Evolutionary conservation across 2,113 vertebrate species (phyloP).

Genomic region (Micromys minutus): DNA sequence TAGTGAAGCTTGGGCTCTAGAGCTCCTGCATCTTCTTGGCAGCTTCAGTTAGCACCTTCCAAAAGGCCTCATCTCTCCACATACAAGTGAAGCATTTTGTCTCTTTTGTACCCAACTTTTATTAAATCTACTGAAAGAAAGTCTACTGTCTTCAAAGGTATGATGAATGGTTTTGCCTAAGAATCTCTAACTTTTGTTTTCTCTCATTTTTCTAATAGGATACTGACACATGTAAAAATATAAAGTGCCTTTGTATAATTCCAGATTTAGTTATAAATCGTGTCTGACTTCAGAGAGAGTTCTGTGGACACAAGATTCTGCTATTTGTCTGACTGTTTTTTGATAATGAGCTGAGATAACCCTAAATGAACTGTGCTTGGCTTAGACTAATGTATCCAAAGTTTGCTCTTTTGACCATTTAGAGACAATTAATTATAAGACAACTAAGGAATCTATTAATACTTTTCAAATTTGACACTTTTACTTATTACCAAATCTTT

Average conservation of each 20-base stretch:
- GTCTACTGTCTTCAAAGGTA: background rate
- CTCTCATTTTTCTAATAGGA: background rate
- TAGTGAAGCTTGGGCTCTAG: background rate
- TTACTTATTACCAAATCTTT: background rate
- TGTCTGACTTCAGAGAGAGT: background rate
- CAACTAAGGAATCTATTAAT: background rate
- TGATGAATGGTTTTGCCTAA: background rate
- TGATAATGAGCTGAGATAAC: background rate
- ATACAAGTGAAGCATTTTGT: background rate
- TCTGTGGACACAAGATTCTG: background rate
- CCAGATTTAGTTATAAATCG: background rate
- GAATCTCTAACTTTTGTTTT: background rate
- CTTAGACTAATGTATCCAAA: background rate
- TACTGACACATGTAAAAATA: background rate
- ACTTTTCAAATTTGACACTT: background rate
- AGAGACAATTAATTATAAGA: conserved; percentile 15
- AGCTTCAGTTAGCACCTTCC: background rate
- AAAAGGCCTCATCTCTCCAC: background rate
- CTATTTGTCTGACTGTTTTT: background rate
- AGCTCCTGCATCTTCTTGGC: background rate
- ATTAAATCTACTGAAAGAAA: background rate
- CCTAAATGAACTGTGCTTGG: background rate
- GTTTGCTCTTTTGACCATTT: background rate
- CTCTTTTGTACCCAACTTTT: background rate
- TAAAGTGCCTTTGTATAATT: background rate